Base-by-base conservation (phyloP, 1,140 invertebrate species). In the Pteromalus puparum region DNA sequence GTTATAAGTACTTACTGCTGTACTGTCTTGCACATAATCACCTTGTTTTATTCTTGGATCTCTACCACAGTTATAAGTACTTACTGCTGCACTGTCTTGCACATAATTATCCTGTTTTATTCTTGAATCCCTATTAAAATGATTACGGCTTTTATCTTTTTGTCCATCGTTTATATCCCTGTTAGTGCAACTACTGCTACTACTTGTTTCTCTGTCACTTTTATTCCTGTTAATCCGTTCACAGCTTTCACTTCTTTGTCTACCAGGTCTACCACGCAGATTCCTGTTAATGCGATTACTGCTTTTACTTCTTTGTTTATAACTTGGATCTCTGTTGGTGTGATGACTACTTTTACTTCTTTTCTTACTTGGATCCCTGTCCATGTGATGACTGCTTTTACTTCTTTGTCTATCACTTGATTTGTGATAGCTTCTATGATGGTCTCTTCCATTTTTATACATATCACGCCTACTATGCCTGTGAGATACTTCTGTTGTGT, bases 401-500 rank as follows among this genome's bases (percentile, higher is more conserved):
- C 28, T 74, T 2, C 34, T 30, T 74, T 67, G 61, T 48, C 53
- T 79, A 65, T 79, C 24, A 5, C 10, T n/a, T 42, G 78, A 81
- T 38, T 73, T 84, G 30, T 84, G 18, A 24, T 38, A 75, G 67
- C n/a, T 84, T 38, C 74, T 81, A n/a, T 46, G 61, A 46, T 13
- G 30, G 13, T 68, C n/a, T 67, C 61, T 84, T 68, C 68, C 72
- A 75, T 26, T 21, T 4, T 28, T 0, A 79, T 74, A 24, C 74
- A 74, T 79, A 72, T 87, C 53, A 15, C n/a, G 26, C 80, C 48
- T 68, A 73, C 15, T 86, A 28, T 82, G 48, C 10, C 46, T n/a
- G 12, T 74, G 26, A 42, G 9, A 72, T 34, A 28, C 28, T 74
- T 38, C 21, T 18, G 74, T 26, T 24, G 21, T 65, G 10, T 73